phyloP scores from a whole-genome alignment of 2,888 invertebrate genomes.

The Archips xylosteana region DNA sequence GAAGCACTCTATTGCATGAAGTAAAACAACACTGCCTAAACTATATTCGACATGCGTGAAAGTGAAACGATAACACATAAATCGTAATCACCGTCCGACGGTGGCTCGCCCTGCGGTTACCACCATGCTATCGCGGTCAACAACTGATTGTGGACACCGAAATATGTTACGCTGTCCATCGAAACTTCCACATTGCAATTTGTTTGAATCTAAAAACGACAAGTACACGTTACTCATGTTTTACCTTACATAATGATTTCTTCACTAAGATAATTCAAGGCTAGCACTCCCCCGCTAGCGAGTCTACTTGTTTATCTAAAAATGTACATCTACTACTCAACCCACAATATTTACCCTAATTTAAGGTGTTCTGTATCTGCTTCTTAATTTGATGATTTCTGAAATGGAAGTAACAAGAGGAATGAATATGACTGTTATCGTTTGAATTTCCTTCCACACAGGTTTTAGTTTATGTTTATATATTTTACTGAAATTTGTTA shows the following conservation, averaged over 20 bases:
- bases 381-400: no score
- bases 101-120: background rate
- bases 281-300: background rate
- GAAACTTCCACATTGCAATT: background rate
- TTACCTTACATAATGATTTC: background rate
- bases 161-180: background rate
- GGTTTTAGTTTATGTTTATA: no score
- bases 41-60: background rate
- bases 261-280: background rate
- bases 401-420: no score
- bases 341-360: no score
- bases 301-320: background rate
- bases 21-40: no score
- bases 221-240: background rate
- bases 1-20: no score
- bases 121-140: slow-evolving; percentile 3
- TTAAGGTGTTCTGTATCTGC: no score
- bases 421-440: no score
- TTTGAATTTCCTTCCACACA: no score
- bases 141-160: background rate
- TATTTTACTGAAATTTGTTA: no score
- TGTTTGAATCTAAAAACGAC: background rate
- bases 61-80: background rate
- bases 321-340: no score
- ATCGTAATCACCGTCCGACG: background rate